Evolutionary conservation across 2,797 vertebrate species (phyloP), one percentile per base, ranked within the genome.

Genomic region (Trichosurus vulpecula): DNA sequence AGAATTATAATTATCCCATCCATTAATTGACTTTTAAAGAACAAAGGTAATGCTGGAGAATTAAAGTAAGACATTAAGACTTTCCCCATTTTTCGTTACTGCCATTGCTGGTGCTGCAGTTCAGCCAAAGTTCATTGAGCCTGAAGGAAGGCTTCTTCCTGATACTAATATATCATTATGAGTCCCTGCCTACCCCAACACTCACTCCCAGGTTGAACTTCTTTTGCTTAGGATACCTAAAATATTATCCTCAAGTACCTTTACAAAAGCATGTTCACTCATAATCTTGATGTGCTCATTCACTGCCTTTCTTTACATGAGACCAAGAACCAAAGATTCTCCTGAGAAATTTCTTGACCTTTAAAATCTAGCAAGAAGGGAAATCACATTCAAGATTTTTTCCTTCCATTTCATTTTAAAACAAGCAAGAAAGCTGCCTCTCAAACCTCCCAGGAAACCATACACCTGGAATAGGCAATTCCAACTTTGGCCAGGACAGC

Each of bases 81-180:
- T 96, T 96, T 95, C 96, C 41, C 19, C 35, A 66, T 90, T 30
- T 96, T 95, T 95, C n/a, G 91, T 94, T 31, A 93, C 47, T 95
- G 94, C 89, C 94, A 56, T 56, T 51, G 11, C 29, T 52, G 25
- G 57, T 54, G 22, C n/a, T 93, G 30, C 93, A 93, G 35, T 91
- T 74, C 11, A 90, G 41, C 11, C 47, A 53, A n/a, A 47, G 92
- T 96, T 97, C 53, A 93, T 92, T 57, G 74, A 91, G 13, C 47
- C 41, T 54, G 90, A 53, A 95, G 41, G 0, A 47, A 81, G 74
- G 29, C n/a, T 90, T 53, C 58, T 90, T 96, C 16, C 53, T 57
- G 74, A 47, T 91, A 92, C 6, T 57, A 6, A 29, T 57, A 35
- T 57, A 47, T 3, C 30, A 56, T 47, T 74, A 0, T 25, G 6